A percentile compares a stretch with the other conserved stretches of the same genome.
phyloP scores from a whole-genome alignment of 1,140 invertebrate genomes.

The Gryon sp. region DNA sequence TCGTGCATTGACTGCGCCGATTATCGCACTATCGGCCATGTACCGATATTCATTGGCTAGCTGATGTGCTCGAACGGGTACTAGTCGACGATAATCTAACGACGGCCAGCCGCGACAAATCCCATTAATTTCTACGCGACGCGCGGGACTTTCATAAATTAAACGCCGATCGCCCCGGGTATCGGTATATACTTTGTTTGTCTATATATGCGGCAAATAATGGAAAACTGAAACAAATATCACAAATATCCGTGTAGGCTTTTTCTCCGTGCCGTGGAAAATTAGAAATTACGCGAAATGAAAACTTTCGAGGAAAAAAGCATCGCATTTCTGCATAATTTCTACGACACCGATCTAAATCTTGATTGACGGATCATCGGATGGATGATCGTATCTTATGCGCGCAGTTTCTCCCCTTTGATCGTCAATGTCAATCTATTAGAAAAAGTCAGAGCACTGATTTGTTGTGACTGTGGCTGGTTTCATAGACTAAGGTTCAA shows the following conservation, averaged over 20 bases:
- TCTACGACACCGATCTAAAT: slow-evolving; percentile 43
- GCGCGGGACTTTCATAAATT: slow-evolving; percentile 26
- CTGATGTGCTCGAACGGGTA: slow-evolving; percentile 33
- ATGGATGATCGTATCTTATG: slow-evolving; percentile 34
- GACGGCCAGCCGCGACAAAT: slow-evolving; percentile 24
- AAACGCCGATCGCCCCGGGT: slow-evolving; percentile 29
- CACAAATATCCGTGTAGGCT: too few relatives aligned
- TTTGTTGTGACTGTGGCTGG: too few relatives aligned
- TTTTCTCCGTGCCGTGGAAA: not conserved
- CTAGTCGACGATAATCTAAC: slow-evolving; percentile 24
- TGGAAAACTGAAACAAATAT: too few relatives aligned
- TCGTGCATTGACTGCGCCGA: slow-evolving; percentile 50
- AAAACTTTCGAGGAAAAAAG: slow-evolving; percentile 40
- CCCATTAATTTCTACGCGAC: slow-evolving; percentile 15
- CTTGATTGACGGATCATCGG: slow-evolving; percentile 41
- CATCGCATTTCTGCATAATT: slow-evolving; percentile 25
- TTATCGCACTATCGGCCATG: slow-evolving; percentile 43
- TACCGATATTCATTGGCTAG: slow-evolving; percentile 29
- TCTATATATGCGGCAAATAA: too few relatives aligned
- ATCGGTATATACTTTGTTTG: too few relatives aligned
- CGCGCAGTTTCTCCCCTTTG: slow-evolving; percentile 38
- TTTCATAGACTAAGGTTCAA: too few relatives aligned
- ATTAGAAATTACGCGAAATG: slow-evolving; percentile 40
- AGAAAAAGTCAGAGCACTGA: too few relatives aligned
- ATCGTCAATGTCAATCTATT: too few relatives aligned